Percentiles rank a stretch among this genome's conserved stretches.
Evolutionary conservation across 1,140 invertebrate species (phyloP).

Genomic region (Belonocnema kinseyi): DNA sequence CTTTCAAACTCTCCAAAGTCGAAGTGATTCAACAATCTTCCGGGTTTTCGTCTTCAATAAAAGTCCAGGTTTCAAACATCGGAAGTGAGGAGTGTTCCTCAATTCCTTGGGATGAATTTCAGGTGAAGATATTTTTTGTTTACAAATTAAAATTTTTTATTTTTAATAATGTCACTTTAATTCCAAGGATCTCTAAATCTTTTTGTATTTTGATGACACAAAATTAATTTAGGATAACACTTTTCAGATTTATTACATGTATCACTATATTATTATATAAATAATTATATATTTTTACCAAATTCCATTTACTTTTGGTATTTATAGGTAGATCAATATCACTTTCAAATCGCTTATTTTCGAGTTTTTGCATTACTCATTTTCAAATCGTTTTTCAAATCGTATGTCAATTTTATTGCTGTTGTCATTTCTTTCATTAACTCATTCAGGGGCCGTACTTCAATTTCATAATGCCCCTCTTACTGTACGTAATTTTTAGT

Average conservation of each 20-base stretch:
- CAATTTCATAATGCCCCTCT: no score
- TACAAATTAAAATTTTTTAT: constrained; percentile 16
- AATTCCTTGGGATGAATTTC: constrained; percentile 95
- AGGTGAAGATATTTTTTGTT: constrained; percentile 79
- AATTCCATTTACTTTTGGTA: not conserved
- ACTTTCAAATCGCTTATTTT: not conserved
- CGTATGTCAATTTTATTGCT: constrained; percentile 3
- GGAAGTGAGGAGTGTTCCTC: constrained; percentile 88
- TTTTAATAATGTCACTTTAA: not conserved
- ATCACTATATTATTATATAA: not conserved
- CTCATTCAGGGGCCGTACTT: no score
- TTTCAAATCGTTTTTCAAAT: not conserved
- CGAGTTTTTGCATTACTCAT: not conserved
- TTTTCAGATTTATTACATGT: not conserved
- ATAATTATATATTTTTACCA: not conserved
- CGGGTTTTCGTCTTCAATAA: constrained; percentile 84
- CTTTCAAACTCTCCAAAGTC: constrained; percentile 87
- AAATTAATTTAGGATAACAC: constrained; percentile 30
- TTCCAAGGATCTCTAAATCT: constrained; percentile 3
- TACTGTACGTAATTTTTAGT: no score
- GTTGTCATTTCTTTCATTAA: not conserved
- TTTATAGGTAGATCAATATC: not conserved
- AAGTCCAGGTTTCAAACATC: constrained; percentile 86
- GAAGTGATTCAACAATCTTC: constrained; percentile 88
- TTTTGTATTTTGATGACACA: constrained; percentile 16